A percentile compares a stretch with the other conserved stretches of the same genome.
These are phyloP conservation scores for Danio aesculapii DNA, from an alignment of 2,797 vertebrate species.

Conservation along the genomic window DNA sequence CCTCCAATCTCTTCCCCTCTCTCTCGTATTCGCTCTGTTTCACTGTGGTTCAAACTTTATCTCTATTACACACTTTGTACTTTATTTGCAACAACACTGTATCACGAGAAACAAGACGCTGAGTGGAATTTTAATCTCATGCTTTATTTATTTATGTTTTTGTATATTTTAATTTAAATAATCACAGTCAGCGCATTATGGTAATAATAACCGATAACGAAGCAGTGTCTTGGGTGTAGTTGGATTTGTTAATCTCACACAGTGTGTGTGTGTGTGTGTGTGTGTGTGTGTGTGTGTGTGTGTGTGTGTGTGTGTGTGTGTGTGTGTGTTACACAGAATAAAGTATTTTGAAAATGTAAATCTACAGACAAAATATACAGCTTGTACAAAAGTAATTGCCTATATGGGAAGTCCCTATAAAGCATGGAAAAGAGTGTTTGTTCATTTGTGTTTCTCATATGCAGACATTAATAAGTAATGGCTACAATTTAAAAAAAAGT, in stretches of 20 bases:
- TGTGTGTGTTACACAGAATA: background rate
- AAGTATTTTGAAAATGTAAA: no score
- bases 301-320: no score
- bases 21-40: background rate
- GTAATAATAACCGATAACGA: conserved; percentile 55
- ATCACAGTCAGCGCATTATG: conserved; percentile 24
- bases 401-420: no score
- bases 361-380: no score
- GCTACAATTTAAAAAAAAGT: no score
- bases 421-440: no score
- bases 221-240: conserved; percentile 21
- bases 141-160: background rate
- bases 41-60: conserved; percentile 18
- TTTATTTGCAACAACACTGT: conserved; percentile 7
- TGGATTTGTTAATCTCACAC: conserved; percentile 48
- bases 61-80: conserved; percentile 15
- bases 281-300: background rate
- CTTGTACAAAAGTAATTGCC: no score
- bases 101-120: background rate
- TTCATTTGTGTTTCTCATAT: no score
- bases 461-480: no score
- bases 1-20: conserved; percentile 1
- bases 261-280: background rate
- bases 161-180: background rate
- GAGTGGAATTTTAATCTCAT: conserved; percentile 7